Evolutionary conservation across 2,113 vertebrate species (phyloP), one percentile per base, ranked within the genome.

Genomic region (Chaenocephalus aceratus): DNA sequence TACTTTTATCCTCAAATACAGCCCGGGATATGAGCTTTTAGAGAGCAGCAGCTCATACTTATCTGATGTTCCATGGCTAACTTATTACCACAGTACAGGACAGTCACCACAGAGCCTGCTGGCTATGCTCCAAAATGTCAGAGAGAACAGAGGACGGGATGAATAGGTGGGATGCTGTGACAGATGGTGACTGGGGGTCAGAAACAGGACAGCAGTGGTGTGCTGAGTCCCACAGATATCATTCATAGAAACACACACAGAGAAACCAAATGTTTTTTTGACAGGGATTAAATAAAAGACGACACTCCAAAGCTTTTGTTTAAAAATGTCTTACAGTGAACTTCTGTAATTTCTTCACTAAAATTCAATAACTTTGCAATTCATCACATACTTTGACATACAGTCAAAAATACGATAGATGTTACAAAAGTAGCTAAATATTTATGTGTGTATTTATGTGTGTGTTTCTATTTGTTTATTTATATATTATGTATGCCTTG

Each of bases 141-240:
- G 59, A 46, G 58, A 77, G 63, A 73, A 49, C 45, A 79, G 77
- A 85, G 71, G 34, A 77, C 70, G 21, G 62, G 63, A 73, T 75
- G 72, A 82, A 80, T 67, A 82, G 84, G 59, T 75, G 71, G 74
- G 81, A 86, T 77, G 86, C 72, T 51, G 67, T 88, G 82, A 89
- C 83, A 87, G 86, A 90, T 89, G 84, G 79, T 36, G 41, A 83
- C 45, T 66, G 13, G 30, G 72, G 89, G 73, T 79, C 90, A 91
- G 74, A 80, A 57, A 36, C 75, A 81, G 88, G 87, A 83, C 85
- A 90, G 65, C 67, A 69, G 52, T 66, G 60, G 61, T 88, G 80
- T 83, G 86, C 86, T 71, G 66, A 80, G 64, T 88, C 81, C 80
- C 81, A 84, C 64, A 75, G 80, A 72, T 74, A 69, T 80, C 68